These are phyloP conservation scores for Lepidochrysops patricia DNA, from an alignment of 2,888 invertebrate genomes.

Conservation along the genomic window DNA sequence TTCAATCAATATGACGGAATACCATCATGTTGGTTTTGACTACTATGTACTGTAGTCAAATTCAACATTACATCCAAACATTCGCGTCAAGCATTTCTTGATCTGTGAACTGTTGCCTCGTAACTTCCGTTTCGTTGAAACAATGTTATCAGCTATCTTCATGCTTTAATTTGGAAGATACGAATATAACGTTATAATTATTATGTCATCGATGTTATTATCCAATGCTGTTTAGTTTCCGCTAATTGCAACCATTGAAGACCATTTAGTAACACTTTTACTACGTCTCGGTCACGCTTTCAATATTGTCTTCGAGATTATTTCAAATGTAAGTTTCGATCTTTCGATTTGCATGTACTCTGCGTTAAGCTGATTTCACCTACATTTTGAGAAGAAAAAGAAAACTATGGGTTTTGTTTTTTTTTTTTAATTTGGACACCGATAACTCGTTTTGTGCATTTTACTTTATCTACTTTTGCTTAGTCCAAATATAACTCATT, in stretches of 20 bases:
- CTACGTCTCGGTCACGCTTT: constrained; percentile 47
- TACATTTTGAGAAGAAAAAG: not conserved
- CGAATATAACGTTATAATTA: not conserved
- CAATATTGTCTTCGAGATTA: constrained; percentile 24
- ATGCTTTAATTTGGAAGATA: not conserved
- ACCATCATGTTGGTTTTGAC: too few species aligned
- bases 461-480: too few species aligned
- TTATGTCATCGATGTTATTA: constrained; percentile 5
- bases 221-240: constrained; percentile 18
- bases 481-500: too few species aligned
- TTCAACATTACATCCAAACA: not conserved
- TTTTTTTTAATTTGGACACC: not conserved
- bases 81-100: not conserved
- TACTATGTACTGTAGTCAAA: too few species aligned
- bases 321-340: constrained; percentile 20
- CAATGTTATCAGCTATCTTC: constrained; percentile 4
- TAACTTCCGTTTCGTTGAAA: constrained; percentile 8
- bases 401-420: not conserved
- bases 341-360: constrained; percentile 25
- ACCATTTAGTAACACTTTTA: constrained; percentile 30
- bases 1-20: too few species aligned
- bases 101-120: not conserved
- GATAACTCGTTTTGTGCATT: not conserved
- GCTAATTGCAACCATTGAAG: constrained; percentile 15
- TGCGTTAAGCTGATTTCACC: constrained; percentile 9